A percentile compares a stretch with the other conserved stretches of the same genome.
Conservation (phyloP, 2,797 vertebrate genomes). For the Vespertilio murinus region DNA sequence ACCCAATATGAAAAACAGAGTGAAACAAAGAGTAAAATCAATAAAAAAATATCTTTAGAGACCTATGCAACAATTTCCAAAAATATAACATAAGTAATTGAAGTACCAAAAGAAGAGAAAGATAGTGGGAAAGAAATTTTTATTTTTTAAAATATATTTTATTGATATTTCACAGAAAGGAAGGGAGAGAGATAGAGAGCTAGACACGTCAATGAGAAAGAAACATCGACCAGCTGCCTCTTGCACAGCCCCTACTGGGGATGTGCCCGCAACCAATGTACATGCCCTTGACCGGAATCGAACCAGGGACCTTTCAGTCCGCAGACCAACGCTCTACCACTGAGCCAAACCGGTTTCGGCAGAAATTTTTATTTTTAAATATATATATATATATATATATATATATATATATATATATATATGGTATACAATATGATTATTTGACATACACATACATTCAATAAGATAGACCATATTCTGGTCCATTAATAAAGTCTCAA, state of each 20-base stretch:
- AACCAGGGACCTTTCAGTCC: no score
- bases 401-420: neutral
- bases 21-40: neutral
- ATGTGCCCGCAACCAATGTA: no score
- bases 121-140: neutral
- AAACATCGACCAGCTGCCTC: no score
- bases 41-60: neutral
- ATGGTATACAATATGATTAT: neutral
- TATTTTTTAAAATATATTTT: no score
- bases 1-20: neutral
- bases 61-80: neutral
- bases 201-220: no score
- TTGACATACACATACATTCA: neutral
- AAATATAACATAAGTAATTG: neutral
- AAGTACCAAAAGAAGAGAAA: neutral
- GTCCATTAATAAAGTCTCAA: neutral
- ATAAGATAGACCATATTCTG: neutral
- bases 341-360: no score
- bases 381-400: neutral
- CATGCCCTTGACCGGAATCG: no score
- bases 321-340: no score
- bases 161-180: no score
- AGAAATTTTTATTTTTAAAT: no score
- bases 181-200: no score
- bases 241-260: no score